A percentile compares a stretch with the other conserved stretches of the same genome.
Evolutionary conservation across 2,888 invertebrate species (phyloP).

Genomic region (Erebia epiphron): DNA sequence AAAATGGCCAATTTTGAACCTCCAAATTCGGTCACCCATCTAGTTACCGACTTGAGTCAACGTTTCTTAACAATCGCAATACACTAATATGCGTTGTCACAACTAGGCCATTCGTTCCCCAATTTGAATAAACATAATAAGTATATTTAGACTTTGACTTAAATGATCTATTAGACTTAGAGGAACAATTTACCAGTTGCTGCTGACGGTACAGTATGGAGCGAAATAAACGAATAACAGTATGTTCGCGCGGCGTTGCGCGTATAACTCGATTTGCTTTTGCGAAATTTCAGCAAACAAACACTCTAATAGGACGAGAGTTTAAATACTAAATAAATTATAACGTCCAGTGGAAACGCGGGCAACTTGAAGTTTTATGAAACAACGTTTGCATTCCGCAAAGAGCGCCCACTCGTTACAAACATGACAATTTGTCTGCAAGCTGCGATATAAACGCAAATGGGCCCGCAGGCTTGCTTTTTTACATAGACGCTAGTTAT

Average conservation of each 20-base stretch:
- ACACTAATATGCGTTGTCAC: too few relatives aligned
- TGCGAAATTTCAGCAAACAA: constrained; percentile 69
- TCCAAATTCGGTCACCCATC: too few relatives aligned
- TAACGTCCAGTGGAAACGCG: constrained; percentile 36
- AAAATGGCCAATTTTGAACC: too few relatives aligned
- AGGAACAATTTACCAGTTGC: not conserved
- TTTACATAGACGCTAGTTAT: not conserved
- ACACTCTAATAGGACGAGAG: constrained; percentile 66
- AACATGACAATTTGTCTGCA: constrained; percentile 28
- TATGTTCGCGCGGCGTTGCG: constrained; percentile 63
- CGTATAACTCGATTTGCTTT: constrained; percentile 76
- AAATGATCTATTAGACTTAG: too few relatives aligned
- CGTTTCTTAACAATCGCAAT: too few relatives aligned
- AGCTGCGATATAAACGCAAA: constrained; percentile 15
- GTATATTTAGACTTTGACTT: too few relatives aligned
- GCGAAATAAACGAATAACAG: constrained; percentile 71
- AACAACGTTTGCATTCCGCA: constrained; percentile 32
- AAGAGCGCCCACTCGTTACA: constrained; percentile 24
- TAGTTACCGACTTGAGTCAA: too few relatives aligned
- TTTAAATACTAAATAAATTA: constrained; percentile 71
- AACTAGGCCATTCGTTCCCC: too few relatives aligned
- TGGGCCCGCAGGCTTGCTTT: not conserved
- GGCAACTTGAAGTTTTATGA: constrained; percentile 40
- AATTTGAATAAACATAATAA: too few relatives aligned
- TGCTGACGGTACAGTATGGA: constrained; percentile 56